phyloP scores from a whole-genome alignment of 2,888 invertebrate species.

The Sphaerophoria taeniata region DNA sequence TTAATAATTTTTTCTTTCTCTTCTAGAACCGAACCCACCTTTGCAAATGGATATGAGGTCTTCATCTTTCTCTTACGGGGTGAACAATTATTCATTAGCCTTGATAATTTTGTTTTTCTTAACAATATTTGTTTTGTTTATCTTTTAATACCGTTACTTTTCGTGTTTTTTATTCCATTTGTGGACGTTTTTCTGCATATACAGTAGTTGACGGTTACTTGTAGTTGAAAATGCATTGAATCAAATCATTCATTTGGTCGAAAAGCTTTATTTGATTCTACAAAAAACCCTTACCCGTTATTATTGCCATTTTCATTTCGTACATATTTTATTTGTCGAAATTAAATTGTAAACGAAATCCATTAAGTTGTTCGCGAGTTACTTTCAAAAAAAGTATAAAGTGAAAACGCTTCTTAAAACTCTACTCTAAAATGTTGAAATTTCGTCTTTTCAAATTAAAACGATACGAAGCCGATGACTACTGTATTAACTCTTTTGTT shows the following conservation, averaged over 20 bases:
- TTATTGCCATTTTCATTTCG: too few relatives aligned
- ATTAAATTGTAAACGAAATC: too few relatives aligned
- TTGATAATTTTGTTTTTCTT: constrained; percentile 9
- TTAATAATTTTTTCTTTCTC: constrained; percentile 69
- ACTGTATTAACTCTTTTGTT: background rate
- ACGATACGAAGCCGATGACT: background rate
- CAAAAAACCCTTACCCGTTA: too few relatives aligned
- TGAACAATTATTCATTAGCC: constrained; percentile 76
- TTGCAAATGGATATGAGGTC: constrained; percentile 80
- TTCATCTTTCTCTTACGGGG: constrained; percentile 81
- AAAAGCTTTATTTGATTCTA: too few relatives aligned
- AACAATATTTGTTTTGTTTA: constrained; percentile 28
- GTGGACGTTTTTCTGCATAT: constrained; percentile 6
- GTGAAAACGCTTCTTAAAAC: too few relatives aligned
- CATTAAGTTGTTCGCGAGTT: too few relatives aligned
- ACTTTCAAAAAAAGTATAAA: too few relatives aligned
- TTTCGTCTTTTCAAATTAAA: background rate
- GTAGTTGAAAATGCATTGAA: too few relatives aligned
- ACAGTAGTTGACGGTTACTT: constrained; percentile 18
- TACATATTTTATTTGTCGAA: too few relatives aligned
- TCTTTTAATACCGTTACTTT: constrained; percentile 21
- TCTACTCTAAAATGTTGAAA: too few relatives aligned
- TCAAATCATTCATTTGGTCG: too few relatives aligned
- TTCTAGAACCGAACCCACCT: constrained; percentile 68
- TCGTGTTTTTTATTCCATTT: constrained; percentile 37